Conservation (phyloP, 2,113 vertebrate species). For the Macheiramphus alcinus region DNA sequence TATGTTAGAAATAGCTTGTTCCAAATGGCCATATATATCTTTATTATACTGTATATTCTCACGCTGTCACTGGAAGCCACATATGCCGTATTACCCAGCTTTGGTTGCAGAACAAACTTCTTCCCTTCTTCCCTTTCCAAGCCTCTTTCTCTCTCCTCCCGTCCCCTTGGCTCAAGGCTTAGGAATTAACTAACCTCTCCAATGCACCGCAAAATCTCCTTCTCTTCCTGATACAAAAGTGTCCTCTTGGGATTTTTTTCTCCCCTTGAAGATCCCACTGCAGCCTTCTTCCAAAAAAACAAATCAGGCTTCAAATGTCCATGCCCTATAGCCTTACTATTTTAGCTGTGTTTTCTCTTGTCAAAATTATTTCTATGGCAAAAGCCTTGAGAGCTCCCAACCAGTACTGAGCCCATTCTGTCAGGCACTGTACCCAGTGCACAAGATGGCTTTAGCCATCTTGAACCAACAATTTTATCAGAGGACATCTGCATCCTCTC, state of each 20-base stretch:
- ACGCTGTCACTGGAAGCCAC: constrained; percentile 41
- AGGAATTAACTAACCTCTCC: not conserved
- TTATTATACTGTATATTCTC: constrained; percentile 61
- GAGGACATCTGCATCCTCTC: not conserved
- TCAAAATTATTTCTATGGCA: not conserved
- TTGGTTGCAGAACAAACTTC: not conserved
- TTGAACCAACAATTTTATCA: not conserved
- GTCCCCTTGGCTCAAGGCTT: not conserved
- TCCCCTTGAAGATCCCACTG: not conserved
- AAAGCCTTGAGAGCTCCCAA: not conserved
- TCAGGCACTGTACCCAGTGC: not conserved
- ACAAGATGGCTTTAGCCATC: not conserved
- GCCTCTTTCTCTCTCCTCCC: not conserved
- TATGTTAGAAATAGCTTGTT: constrained; percentile 64
- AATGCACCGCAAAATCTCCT: not conserved
- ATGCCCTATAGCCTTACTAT: not conserved
- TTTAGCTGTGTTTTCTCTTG: not conserved
- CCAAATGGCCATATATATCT: constrained; percentile 59
- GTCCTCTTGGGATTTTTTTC: not conserved
- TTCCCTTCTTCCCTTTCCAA: not conserved
- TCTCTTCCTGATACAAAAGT: not conserved
- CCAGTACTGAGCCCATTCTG: not conserved
- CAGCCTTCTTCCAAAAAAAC: not conserved
- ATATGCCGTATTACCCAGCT: constrained; percentile 10
- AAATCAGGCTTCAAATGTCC: not conserved